Conservation (phyloP, 1,140 invertebrate genomes). For the Scylla paramamosain region DNA sequence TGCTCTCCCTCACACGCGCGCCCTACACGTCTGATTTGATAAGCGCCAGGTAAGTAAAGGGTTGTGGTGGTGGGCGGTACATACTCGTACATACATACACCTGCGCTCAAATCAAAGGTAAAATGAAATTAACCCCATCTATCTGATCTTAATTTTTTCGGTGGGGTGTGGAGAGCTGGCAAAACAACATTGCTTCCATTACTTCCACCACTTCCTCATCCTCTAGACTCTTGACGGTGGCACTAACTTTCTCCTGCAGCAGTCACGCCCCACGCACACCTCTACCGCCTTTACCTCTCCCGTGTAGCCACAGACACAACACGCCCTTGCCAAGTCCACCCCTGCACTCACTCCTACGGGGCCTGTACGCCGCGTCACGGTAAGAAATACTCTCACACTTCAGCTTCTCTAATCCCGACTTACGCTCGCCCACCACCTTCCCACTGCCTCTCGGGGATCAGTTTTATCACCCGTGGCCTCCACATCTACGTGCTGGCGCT, state of each 20-base stretch:
- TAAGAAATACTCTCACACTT: not conserved
- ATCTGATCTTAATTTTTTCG: not conserved
- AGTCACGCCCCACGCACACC: not conserved
- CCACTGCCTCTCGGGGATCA: not conserved
- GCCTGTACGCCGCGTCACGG: not conserved
- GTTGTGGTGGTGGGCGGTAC: too few relatives aligned
- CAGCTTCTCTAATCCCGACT: not conserved
- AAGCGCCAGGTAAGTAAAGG: too few relatives aligned
- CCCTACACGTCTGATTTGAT: too few relatives aligned
- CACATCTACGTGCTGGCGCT: too few relatives aligned
- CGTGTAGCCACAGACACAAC: not conserved
- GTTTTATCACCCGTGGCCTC: not conserved
- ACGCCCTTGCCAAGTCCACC: not conserved
- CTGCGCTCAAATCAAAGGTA: not conserved
- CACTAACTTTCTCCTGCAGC: not conserved
- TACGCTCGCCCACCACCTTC: too few relatives aligned
- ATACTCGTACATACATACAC: not conserved
- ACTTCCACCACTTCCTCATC: not conserved
- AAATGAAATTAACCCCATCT: not conserved
- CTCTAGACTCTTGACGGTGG: not conserved
- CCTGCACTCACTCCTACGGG: not conserved
- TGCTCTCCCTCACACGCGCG: too few relatives aligned
- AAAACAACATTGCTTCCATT: constrained; percentile 2
- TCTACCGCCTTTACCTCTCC: not conserved
- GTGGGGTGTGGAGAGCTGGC: not conserved